These are phyloP conservation scores for Odontocolon sp. DNA, from an alignment of 2,888 invertebrate species.

Conservation along the genomic window DNA sequence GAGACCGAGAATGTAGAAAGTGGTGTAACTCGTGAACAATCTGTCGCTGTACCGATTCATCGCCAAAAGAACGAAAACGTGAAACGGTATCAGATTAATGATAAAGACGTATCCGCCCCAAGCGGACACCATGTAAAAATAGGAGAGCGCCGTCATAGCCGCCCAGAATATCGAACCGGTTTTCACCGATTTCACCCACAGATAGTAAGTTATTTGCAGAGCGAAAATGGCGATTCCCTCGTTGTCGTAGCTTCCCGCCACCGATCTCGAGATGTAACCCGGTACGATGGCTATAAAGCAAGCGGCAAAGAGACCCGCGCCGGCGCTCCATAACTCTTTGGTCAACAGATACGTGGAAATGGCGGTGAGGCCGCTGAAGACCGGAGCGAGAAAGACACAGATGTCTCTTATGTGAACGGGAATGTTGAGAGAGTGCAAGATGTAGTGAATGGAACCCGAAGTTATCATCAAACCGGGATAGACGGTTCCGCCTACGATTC, in stretches of 20 bases:
- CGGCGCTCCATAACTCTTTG: constrained; percentile 97
- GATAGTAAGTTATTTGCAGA: constrained; percentile 97
- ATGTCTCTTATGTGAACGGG: constrained; percentile 99
- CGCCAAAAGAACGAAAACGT: constrained; percentile 95
- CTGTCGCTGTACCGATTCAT: constrained; percentile 98
- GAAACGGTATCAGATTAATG: constrained; percentile 98
- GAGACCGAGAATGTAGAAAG: constrained; percentile 97
- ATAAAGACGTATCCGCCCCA: constrained; percentile 99
- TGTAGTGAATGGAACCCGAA: constrained; percentile 97
- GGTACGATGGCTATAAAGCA: constrained; percentile 99
- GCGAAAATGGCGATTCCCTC: constrained; percentile 99
- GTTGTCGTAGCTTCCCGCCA: constrained; percentile 99
- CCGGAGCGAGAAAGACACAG: constrained; percentile 98
- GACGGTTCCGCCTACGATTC: constrained; percentile 99
- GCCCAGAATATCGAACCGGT: constrained; percentile 99
- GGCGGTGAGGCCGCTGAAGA: constrained; percentile 98
- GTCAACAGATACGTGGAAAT: constrained; percentile 98
- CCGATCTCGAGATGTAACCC: constrained; percentile 99
- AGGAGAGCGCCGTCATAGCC: constrained; percentile 95
- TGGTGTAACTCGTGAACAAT: constrained; percentile 96
- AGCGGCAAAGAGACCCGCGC: constrained; percentile 98
- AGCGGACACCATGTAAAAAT: constrained; percentile 99
- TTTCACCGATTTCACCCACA: constrained; percentile 99
- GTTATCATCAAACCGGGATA: constrained; percentile 99
- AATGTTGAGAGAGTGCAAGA: constrained; percentile 95